Evolutionary conservation across 2,113 vertebrate genomes (phyloP).

Genomic region (Mohoua ochrocephala): DNA sequence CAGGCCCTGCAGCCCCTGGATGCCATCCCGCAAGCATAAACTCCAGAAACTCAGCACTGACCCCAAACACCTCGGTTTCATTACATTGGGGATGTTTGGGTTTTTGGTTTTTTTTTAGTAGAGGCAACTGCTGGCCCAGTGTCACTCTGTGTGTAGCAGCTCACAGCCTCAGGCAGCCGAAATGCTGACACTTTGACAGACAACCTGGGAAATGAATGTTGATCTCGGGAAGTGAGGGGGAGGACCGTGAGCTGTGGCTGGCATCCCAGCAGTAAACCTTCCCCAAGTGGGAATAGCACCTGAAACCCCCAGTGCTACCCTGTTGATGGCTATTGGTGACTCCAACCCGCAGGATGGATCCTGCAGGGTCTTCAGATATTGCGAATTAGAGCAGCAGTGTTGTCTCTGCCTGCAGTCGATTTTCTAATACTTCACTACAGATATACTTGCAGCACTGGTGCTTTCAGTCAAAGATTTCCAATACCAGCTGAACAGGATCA

Average conservation of each 20-base stretch:
- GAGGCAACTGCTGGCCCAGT: neutral
- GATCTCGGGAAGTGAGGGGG: neutral
- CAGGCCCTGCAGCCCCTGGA: rapidly evolving
- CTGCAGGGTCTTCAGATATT: neutral
- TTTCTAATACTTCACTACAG: neutral
- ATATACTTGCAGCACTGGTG: neutral
- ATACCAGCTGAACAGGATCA: neutral
- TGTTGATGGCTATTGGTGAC: neutral
- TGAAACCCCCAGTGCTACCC: neutral
- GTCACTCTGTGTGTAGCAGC: neutral
- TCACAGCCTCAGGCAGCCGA: neutral
- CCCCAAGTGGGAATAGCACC: neutral
- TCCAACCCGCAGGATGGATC: neutral
- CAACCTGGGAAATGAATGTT: neutral
- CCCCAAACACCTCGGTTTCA: neutral
- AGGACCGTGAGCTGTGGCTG: neutral
- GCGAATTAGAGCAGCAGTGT: neutral
- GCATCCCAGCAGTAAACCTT: neutral
- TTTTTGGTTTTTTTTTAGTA: neutral
- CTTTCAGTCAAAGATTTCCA: neutral
- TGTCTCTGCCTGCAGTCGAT: neutral
- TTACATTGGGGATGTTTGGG: neutral
- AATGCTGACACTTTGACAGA: neutral
- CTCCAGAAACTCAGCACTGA: neutral
- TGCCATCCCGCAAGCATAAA: rapidly evolving